Evolutionary conservation across 2,888 invertebrate genomes (phyloP), one percentile per base, ranked within the genome.

Genomic region (Cryptops parisi): DNA sequence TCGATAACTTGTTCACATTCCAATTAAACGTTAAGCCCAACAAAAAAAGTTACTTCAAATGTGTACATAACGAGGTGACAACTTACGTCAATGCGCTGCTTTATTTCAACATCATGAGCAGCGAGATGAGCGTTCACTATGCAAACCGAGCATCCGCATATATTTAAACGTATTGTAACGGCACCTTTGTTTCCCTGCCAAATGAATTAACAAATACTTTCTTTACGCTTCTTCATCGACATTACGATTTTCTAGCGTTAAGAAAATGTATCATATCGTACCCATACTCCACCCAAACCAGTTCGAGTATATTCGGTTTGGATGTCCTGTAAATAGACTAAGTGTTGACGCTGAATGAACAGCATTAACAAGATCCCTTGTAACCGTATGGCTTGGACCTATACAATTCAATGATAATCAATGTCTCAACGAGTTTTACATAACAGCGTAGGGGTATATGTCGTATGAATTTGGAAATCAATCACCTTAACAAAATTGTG

Each of bases 171-270:
- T 51, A 91, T 75, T 65, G 86, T 88, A 1, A 91, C 86, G 2
- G 87, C 93, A 21, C 94, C 94, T 74, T 96, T 96, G 71, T 93
- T 94, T 25, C 94, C 96, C 90, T 90, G 26, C 12, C 19, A 2
- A 47, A 26, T 4, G 12, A 22, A 45, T 22, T 15, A 9, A 21
- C 3, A 3, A 47, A 6, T 22, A 9, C 22, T 41, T 17, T 17
- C 9, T 17, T 15, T 6, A 41, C 15, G n/a, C n/a, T n/a, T n/a
- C n/a, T n/a, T n/a, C n/a, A n/a, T n/a, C n/a, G n/a, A n/a, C n/a
- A n/a, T n/a, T n/a, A n/a, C n/a, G n/a, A n/a, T n/a, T n/a, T n/a
- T n/a, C n/a, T n/a, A n/a, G n/a, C n/a, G n/a, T n/a, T n/a, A n/a
- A n/a, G n/a, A n/a, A n/a, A n/a, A n/a, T 33, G 33, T 33, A 33